Evolutionary conservation across 2,113 vertebrate genomes (phyloP), one percentile per base, ranked within the genome.

Genomic region (Promerops cafer): DNA sequence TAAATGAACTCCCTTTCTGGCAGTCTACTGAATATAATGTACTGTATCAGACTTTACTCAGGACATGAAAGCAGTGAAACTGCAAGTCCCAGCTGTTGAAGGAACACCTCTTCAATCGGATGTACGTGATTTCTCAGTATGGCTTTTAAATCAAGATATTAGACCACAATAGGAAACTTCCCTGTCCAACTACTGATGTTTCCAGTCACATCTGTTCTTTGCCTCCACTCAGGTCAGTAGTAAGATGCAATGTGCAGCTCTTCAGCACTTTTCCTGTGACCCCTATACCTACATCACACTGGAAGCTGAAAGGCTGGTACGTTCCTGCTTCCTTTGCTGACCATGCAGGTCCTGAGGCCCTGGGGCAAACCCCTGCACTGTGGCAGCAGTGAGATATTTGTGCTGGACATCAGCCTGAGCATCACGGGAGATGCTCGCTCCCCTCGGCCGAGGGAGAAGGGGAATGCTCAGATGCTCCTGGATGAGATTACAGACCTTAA

Each of bases 1-100:
- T 95, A 95, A 97, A 71, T 39, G 92, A 97, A 97, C 97, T 97
- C 97, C 90, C 94, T 98, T 96, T 95, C 91, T 95, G 72, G 89
- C 92, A 97, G 87, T 78, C 96, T 96, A 95, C 89, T 92, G 91
- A 96, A 90, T 87, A 83, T 61, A 83, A 91, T 94, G 72, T 88
- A 68, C 68, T 87, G 70, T 90, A 90, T 52, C 69, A 89, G 68
- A 56, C 28, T 84, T 88, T 76, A 63, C 76, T 92, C n/a, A 1
- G 53, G 80, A 90, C 80, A 92, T 6, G 42, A 45, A 89, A 79
- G 69, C 39, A 45, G 19, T 28, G 61, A 57, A 84, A 79, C 22
- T 65, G 35, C 60, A 88, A 88, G 57, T 20, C 54, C 57, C 40
- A 53, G 40, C 28, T 60, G 9, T 16, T n/a, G 77, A 94, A 87